Evolutionary conservation across 2,888 invertebrate genomes (phyloP), one percentile per base, ranked within the genome.

Genomic region (Torymus aiolomorphi): DNA sequence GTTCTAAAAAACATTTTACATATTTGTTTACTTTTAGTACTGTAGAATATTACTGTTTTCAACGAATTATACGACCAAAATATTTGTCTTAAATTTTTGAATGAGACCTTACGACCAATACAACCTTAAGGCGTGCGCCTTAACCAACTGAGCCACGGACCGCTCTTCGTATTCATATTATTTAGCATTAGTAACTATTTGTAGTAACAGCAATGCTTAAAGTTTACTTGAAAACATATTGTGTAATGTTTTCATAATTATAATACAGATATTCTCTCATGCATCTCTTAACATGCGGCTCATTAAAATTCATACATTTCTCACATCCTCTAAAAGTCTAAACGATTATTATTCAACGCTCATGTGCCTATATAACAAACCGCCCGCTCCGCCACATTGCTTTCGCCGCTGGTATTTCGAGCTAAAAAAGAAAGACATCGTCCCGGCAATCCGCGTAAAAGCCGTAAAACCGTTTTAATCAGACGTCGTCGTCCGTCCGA

Each of bases 381-480:
- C 20, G 24, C 13, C 18, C 31, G 56, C 49, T 59, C 13, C 42
- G 42, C 8, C 8, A 8, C n/a, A 57, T 57, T 42, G 57, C 56
- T 54, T 24, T 54, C 20, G 0, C 8, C 20, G 3, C 14, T 42
- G 42, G 42, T 42, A 42, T 42, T 42, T 42, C 42, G 8, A 69
- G 54, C 14, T 14, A 57, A 20, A 42, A 56, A 74, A 56, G 54
- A 42, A 31, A 51, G 24, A 51, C 13, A 31, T 1, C 20, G 2
- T 52, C 59, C 16, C 49, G 57, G 12, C 74, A 31, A 62, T 76
- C 24, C 67, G 31, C 20, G 65, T 63, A 56, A 76, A 49, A 63
- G 69, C 70, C 51, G 65, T 63, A 73, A 67, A 73, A 73, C 59
- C 61, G 54, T 72, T 73, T 78, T 73, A 78, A 72, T 74, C 70